phyloP scores from a whole-genome alignment of 2,113 vertebrate genomes.

The Hippocampus zosterae region DNA sequence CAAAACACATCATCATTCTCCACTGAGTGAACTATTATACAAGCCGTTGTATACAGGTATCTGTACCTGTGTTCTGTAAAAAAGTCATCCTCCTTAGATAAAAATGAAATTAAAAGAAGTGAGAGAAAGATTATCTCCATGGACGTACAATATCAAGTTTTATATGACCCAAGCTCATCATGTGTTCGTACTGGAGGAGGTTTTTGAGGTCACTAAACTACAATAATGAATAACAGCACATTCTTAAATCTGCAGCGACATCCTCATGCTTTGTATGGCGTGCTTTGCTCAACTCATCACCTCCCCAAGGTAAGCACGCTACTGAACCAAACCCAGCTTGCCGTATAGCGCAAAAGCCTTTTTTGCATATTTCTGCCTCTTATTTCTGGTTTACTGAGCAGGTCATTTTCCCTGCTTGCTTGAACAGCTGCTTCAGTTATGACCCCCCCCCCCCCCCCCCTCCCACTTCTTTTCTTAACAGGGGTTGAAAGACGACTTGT shows the following conservation, averaged over 20 bases:
- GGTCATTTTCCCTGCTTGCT: slow-evolving; percentile 72
- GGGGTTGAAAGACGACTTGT: slow-evolving; percentile 62
- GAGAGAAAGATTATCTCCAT: neutral
- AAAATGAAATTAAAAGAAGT: neutral
- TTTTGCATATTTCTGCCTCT: slow-evolving; percentile 71
- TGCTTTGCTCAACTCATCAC: slow-evolving; percentile 54
- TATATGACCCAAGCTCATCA: slow-evolving; percentile 41
- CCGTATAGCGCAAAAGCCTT: slow-evolving; percentile 34
- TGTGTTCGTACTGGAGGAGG: slow-evolving; percentile 29
- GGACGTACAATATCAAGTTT: slow-evolving; percentile 16
- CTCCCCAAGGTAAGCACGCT: slow-evolving; percentile 59
- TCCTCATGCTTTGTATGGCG: slow-evolving; percentile 40
- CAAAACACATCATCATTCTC: no score
- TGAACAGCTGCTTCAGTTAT: slow-evolving; percentile 72
- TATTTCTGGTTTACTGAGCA: slow-evolving; percentile 78
- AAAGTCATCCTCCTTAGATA: neutral
- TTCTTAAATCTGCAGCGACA: slow-evolving; percentile 46
- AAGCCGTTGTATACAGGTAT: no score
- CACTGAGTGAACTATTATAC: no score
- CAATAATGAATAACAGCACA: slow-evolving; percentile 39
- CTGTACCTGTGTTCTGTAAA: neutral
- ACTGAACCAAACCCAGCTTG: slow-evolving; percentile 41
- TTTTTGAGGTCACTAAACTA: slow-evolving; percentile 23
- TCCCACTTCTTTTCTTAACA: slow-evolving; percentile 38
- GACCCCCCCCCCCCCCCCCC: slow-evolving; percentile 27